Base-by-base conservation (phyloP, 2,113 vertebrate genomes). In the Pterocles burchelli region DNA sequence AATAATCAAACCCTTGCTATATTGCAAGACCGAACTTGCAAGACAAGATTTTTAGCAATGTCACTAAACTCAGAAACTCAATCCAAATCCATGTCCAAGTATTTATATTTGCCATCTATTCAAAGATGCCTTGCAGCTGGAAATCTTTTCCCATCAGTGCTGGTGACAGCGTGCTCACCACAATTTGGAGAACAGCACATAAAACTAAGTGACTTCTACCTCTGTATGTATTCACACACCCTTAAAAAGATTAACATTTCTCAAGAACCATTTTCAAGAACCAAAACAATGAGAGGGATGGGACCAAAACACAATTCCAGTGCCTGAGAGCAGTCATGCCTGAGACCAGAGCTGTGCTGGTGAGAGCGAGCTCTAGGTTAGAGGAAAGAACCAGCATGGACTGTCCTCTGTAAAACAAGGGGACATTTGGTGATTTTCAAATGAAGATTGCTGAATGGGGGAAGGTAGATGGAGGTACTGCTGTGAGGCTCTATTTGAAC, bases 141-240 rank as follows among this genome's bases (percentile, higher is more conserved):
- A 90, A 85, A 15, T 48, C 33, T 63, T 58, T 55, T 29, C 88
- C 51, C 45, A 52, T 7, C 62, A 13, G 22, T 48, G n/a, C 34
- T 24, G 34, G 38, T 67, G 65, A 70, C 51, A 43, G 25, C 0
- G 0, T 18, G 51, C 28, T 78, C 85, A 34, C 43, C 22, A 5
- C 52, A n/a, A 6, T 67, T 15, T 52, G 58, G 54, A 72, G n/a
- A 90, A 45, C 34, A 34, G 20, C 2, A 19, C 20, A 4, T 9
- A 57, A 28, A 73, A 45, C 33, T 13, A 75, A 78, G 49, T 1
- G 1, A 24, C 11, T 92, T 72, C 72, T 55, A 10, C 52, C 28
- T 55, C 5, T 10, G 7, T 9, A 4, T 3, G 7, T 7, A 29
- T 7, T 59, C 15, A 17, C 3, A 8, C 43, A 62, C 24, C 43